Base-by-base conservation (phyloP, 2,113 vertebrate species). In the Dascyllus trimaculatus region DNA sequence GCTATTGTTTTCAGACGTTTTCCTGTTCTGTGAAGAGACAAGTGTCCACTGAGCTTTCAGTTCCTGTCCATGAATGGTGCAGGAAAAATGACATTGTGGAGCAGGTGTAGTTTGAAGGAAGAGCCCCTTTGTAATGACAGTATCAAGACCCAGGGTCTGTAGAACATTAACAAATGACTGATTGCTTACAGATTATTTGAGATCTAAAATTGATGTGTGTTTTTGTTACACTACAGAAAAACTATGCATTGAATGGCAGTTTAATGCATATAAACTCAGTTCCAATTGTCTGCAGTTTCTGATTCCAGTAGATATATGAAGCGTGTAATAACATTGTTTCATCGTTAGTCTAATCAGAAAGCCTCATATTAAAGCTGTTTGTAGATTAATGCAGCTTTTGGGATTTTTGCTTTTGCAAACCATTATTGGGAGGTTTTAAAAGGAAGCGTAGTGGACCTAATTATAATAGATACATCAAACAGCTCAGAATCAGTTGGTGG, bases 1-100 rank as follows among this genome's bases (percentile, higher is more conserved):
- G 10, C 84, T 61, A 92, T 93, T 94, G 87, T 94, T 90, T 61
- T 80, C 57, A 24, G 58, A 64, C 65, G 72, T 63, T 85, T 84
- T 90, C 85, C 87, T 76, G 82, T 84, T 80, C 80, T 78, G 69
- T 5, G 54, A 75, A 66, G 76, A 67, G 70, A 77, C 66, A 56
- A 63, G 60, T 84, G 75, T 68, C 66, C 74, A 52, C 78, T 53
- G 40, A 15, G 43, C 59, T 75, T 54, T 79, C 35, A 67, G 11
- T 88, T 91, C 71, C 80, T 82, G 80, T 81, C 32, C 43, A 49
- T 54, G 21, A 78, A 57, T 3, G 15, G 19, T 17, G 48, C 10
- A 51, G 45, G 25, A 72, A 24, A 26, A 46, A 67, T 58, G 1
- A 51, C 69, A 58, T 48, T 45, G n/a, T 65, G 35, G 53, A 82